Percentiles rank a stretch among this genome's conserved stretches.
Evolutionary conservation across 2,113 vertebrate species (phyloP).

Genomic region (Dendropsophus ebraccatus): DNA sequence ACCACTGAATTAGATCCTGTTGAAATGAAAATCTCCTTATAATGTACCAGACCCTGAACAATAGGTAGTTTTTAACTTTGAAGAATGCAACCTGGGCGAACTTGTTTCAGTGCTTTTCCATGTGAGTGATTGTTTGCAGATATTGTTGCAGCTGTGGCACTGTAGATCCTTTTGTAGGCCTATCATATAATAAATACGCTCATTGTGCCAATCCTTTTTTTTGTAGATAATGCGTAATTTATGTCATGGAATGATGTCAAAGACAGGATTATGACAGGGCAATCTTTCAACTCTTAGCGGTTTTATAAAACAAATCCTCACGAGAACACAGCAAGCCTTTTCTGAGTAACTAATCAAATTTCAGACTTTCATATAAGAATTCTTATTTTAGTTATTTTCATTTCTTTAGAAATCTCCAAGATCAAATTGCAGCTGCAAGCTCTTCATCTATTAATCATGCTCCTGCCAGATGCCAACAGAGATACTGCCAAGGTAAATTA

Average conservation of each 20-base stretch:
- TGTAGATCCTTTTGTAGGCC: neutral
- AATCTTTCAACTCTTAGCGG: conserved; percentile 43
- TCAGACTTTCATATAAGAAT: conserved; percentile 55
- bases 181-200: conserved; percentile 2
- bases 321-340: conserved; percentile 48
- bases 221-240: conserved; percentile 20
- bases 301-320: conserved; percentile 45
- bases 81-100: neutral
- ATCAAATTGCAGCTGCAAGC: conserved; percentile 89
- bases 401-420: conserved; percentile 81
- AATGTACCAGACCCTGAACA: too few species aligned
- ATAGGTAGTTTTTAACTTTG: neutral
- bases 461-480: conserved; percentile 90
- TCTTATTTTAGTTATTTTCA: conserved; percentile 60
- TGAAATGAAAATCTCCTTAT: too few species aligned
- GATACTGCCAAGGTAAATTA: conserved; percentile 85
- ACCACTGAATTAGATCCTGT: neutral
- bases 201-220: conserved; percentile 23
- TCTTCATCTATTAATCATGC: conserved; percentile 88
- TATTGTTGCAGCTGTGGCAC: neutral
- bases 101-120: neutral
- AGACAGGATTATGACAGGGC: conserved; percentile 36
- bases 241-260: conserved; percentile 27
- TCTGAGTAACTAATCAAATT: conserved; percentile 57
- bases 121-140: neutral